A percentile compares a stretch with the other conserved stretches of the same genome.
These are phyloP conservation scores for rabbit (Oryctolagus cuniculus) DNA, from an alignment of 2,113 vertebrate species.

Conservation along the genomic window mOryCun1.1 NC_091440.1:65330001-65330500, in stretches of 20 bases:
- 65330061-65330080: no score
- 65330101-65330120: no score
- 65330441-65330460: neutral
- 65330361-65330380: constrained; percentile 18
- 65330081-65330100: no score
- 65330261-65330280: neutral
- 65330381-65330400: neutral
- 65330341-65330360: constrained; percentile 30
- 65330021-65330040: no score
- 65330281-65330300: neutral
- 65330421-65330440: neutral
- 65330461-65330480: neutral
- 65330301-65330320: neutral
- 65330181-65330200: no score
- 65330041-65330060: no score
- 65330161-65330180: no score
- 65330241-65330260: neutral
- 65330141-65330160: no score
- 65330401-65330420: constrained; percentile 10
- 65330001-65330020: no score
- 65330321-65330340: constrained; percentile 25
- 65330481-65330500: constrained; percentile 5
- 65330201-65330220: no score
- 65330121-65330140: no score
- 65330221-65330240: neutral